A percentile compares a stretch with the other conserved stretches of the same genome.
Evolutionary conservation across 2,888 invertebrate genomes (phyloP).

Genomic region (Galeopsomyia nigrocyanea): DNA sequence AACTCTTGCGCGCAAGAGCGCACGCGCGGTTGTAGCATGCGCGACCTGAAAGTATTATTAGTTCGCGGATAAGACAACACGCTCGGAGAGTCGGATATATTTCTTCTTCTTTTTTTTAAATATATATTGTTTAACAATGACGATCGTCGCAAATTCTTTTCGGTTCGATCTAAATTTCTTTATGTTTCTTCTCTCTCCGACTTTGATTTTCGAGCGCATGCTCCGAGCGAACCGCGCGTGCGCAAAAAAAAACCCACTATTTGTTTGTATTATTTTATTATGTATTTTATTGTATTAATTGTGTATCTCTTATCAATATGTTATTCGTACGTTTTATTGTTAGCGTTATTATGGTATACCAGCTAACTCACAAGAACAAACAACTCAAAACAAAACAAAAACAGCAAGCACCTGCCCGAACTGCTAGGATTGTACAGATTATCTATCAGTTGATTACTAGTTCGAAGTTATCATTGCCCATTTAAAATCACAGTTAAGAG

Average conservation of each 20-base stretch:
- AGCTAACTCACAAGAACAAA: constrained; percentile 38
- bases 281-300: constrained; percentile 40
- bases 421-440: constrained; percentile 32
- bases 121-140: neutral
- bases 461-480: constrained; percentile 2
- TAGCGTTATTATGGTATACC: constrained; percentile 42
- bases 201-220: constrained; percentile 23
- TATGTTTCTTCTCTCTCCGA: constrained; percentile 30
- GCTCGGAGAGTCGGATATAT: constrained; percentile 36
- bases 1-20: constrained; percentile 17
- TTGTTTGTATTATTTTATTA: constrained; percentile 31
- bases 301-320: constrained; percentile 49
- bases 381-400: too few relatives aligned
- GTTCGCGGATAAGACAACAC: constrained; percentile 41
- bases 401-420: constrained; percentile 45
- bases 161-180: too few relatives aligned
- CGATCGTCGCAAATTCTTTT: neutral
- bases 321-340: constrained; percentile 40
- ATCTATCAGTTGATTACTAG: neutral
- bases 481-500: neutral
- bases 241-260: constrained; percentile 30
- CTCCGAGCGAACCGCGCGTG: constrained; percentile 38
- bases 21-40: constrained; percentile 32
- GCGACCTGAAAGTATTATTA: constrained; percentile 48
- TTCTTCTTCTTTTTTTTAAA: constrained; percentile 5